Conservation (phyloP, 2,888 invertebrate species). For the Yponomeuta evonymella region DNA sequence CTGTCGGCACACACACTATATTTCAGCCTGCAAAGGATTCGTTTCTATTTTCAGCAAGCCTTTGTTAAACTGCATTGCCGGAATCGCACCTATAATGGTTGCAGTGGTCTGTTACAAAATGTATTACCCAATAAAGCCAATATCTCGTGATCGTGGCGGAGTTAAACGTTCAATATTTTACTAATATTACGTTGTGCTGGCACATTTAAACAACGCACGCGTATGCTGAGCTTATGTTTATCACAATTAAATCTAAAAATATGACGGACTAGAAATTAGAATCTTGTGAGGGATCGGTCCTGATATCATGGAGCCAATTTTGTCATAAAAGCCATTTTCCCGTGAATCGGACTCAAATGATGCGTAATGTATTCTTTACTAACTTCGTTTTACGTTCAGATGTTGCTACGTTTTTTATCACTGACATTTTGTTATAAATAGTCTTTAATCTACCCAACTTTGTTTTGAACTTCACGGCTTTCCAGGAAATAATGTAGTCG, state of each 20-base stretch:
- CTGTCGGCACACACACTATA: too few species aligned
- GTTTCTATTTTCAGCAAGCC: too few species aligned
- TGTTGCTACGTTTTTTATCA: not conserved
- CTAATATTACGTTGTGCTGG: not conserved
- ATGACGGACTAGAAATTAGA: not conserved
- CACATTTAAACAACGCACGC: not conserved
- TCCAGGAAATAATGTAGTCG: not conserved
- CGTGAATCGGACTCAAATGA: not conserved
- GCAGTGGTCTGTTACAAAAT: too few species aligned
- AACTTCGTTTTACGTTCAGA: not conserved
- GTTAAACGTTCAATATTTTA: too few species aligned
- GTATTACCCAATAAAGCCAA: too few species aligned
- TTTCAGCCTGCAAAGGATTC: too few species aligned
- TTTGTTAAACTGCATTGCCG: too few species aligned
- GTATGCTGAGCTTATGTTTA: not conserved
- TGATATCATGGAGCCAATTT: not conserved
- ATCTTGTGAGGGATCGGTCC: not conserved
- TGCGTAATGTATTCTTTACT: constrained; percentile 3
- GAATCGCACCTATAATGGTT: too few species aligned
- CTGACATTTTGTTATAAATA: constrained; percentile 14
- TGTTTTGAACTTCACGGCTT: not conserved
- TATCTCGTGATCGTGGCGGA: too few species aligned
- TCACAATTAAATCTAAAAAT: not conserved
- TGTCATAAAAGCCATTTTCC: not conserved
- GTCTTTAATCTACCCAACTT: not conserved